These are phyloP conservation scores for human DNA, from an alignment of 2,113 vertebrate species.

Conservation along the genomic window GRCh38 chr6:143298001-143298500, in stretches of 20 bases:
- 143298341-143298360: background rate
- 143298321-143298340: background rate
- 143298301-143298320: background rate
- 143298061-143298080: background rate
- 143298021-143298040: background rate
- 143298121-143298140: background rate
- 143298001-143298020: constrained; percentile 56
- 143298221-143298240: background rate
- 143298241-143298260: background rate
- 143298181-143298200: constrained; percentile 36
- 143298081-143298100: constrained; percentile 28
- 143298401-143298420: constrained; percentile 8
- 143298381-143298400: background rate
- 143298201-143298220: background rate
- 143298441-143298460: background rate
- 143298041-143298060: background rate
- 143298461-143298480: background rate
- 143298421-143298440: background rate
- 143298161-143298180: constrained; percentile 60
- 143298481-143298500: background rate
- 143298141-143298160: background rate
- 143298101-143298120: background rate
- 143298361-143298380: background rate
- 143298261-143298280: background rate
- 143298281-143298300: background rate